Base-by-base conservation (phyloP, 2,888 invertebrate genomes). In the Lysandra bellargus region DNA sequence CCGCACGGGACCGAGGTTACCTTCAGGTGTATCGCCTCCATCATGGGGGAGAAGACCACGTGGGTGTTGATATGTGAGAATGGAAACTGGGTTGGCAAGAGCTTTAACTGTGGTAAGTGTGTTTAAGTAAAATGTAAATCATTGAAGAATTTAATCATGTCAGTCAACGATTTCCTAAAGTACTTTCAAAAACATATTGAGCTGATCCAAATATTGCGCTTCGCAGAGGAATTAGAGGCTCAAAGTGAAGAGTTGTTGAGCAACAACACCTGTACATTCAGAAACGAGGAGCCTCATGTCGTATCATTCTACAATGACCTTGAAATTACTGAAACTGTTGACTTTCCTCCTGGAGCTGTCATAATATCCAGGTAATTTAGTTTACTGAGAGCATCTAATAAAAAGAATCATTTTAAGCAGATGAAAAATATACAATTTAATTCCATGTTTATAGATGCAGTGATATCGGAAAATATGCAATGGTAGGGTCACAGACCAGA, bases 61-160 rank as follows among this genome's bases (percentile, higher is more conserved):
- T 98, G 98, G 98, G 97, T 97, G 84, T 96, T 98, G 40, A 96
- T 97, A 80, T 98, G 98, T 85, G 97, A 98, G 86, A 97, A 98
- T 84, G 98, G 98, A 0, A 96, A 95, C 83, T 98, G 98, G 98
- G 96, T 97, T 81, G 98, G 98, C 37, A 95, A 97, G 85, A 96
- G 97, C 78, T 96, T 97, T 80, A 96, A 96, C 84, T 98, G 98
- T 88, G 98, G 97, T 97, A 89, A 92, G 95, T 87, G 57, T 17
- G 14, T 57, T 17, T 17, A 57, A 57, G 4, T 49, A 49, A 57
- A 57, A 57, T 57, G 4, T 17, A 17, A 57, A 57, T 57, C 49
- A 30, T 61, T 61, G 61, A n/a, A 60, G 64, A 23, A 49, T 49
- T 44, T 2, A 49, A 49, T 49, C 49, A 49, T 49, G 9, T 49